Evolutionary conservation across 2,113 vertebrate genomes (phyloP).

Genomic region (Scophthalmus maximus): DNA sequence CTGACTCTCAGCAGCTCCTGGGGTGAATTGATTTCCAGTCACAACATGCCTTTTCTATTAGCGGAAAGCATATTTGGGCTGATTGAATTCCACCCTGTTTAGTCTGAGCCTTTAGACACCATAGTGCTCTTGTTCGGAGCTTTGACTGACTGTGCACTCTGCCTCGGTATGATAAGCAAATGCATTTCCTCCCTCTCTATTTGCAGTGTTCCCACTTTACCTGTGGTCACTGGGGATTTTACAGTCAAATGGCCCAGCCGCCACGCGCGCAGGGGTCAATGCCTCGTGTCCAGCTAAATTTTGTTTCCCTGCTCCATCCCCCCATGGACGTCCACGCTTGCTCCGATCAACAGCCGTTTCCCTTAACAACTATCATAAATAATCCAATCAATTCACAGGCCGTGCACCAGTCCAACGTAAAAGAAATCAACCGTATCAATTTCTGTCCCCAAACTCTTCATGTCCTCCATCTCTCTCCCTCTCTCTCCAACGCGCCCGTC

Average conservation of each 20-base stretch:
- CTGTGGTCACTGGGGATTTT: slow-evolving; percentile 21
- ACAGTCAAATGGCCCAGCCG: neutral
- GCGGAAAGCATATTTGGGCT: slow-evolving; percentile 54
- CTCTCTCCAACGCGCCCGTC: neutral
- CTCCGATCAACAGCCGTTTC: neutral
- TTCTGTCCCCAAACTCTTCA: neutral
- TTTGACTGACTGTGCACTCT: slow-evolving; percentile 23
- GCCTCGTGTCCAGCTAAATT: slow-evolving; percentile 2
- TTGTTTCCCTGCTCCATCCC: neutral
- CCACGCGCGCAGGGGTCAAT: neutral
- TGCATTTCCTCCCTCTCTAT: slow-evolving; percentile 13
- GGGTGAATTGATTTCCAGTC: slow-evolving; percentile 76
- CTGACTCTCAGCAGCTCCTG: slow-evolving; percentile 64
- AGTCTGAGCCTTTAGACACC: slow-evolving; percentile 34
- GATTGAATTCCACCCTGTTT: slow-evolving; percentile 59
- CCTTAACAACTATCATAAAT: slow-evolving; percentile 38
- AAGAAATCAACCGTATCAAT: neutral
- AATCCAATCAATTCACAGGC: slow-evolving; percentile 11
- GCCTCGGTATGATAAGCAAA: slow-evolving; percentile 35
- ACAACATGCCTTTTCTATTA: slow-evolving; percentile 61
- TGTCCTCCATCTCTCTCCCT: neutral
- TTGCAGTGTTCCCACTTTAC: neutral
- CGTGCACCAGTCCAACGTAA: neutral
- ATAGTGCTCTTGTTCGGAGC: neutral
- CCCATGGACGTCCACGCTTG: neutral